Conservation (phyloP, 1,140 invertebrate species). For the Drosophila jambulina region DNA sequence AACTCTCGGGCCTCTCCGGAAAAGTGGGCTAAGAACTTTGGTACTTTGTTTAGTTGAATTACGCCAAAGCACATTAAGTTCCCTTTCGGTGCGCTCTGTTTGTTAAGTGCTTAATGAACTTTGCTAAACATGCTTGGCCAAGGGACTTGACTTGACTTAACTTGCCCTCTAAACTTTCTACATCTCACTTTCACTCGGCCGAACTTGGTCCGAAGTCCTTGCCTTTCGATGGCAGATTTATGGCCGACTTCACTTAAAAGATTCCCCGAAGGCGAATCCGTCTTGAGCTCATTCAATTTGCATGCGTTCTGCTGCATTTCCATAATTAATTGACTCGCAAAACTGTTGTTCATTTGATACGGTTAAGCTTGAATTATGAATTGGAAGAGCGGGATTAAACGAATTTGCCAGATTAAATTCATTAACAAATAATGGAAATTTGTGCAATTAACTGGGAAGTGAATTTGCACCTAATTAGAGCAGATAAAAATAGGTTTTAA, state of each 20-base stretch:
- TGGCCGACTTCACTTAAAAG: constrained; percentile 6
- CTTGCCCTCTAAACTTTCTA: constrained; percentile 52
- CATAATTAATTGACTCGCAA: constrained; percentile 32
- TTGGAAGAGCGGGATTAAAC: constrained; percentile 4
- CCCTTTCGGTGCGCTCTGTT: constrained; percentile 48
- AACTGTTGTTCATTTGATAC: constrained; percentile 26
- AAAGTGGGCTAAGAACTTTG: constrained; percentile 52
- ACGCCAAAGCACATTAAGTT: constrained; percentile 54
- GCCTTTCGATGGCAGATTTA: constrained; percentile 23
- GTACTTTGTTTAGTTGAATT: constrained; percentile 65
- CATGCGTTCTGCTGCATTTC: constrained; percentile 20
- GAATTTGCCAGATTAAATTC: constrained; percentile 11
- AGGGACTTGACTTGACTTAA: constrained; percentile 47
- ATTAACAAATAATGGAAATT: neutral
- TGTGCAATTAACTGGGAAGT: constrained; percentile 1
- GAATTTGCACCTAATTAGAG: neutral
- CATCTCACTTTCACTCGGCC: constrained; percentile 56
- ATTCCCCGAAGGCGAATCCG: constrained; percentile 1
- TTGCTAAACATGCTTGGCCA: constrained; percentile 51
- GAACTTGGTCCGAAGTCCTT: constrained; percentile 30
- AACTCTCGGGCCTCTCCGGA: constrained; percentile 11
- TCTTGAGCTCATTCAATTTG: constrained; percentile 35
- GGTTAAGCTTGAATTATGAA: constrained; percentile 23
- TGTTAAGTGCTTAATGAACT: constrained; percentile 65
- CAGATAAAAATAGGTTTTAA: neutral